These are phyloP conservation scores for Ameiurus melas DNA, from an alignment of 2,113 vertebrate genomes.

Conservation along the genomic window DNA sequence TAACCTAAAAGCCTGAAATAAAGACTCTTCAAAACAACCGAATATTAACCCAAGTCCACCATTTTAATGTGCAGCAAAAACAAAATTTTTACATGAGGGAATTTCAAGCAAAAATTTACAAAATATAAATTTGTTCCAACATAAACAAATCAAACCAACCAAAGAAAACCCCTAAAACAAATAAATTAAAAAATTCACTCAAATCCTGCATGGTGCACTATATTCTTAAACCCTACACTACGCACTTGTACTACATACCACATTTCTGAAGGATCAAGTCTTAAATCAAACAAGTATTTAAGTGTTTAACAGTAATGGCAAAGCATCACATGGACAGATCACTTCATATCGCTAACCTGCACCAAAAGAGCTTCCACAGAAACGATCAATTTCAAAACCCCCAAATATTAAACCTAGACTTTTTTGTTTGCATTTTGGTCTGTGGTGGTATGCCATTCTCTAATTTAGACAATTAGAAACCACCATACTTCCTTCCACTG, in stretches of 20 bases:
- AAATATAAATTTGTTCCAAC: not conserved
- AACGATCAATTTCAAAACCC: not conserved
- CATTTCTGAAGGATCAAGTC: not conserved
- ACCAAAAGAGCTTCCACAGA: not conserved
- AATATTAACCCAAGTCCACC: not conserved
- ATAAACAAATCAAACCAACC: not conserved
- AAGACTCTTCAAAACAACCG: not conserved
- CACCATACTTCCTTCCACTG: not conserved
- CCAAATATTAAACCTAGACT: not conserved
- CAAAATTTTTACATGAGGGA: not conserved
- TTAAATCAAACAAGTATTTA: not conserved
- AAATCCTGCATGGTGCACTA: not conserved
- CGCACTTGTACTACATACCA: not conserved
- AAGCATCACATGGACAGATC: not conserved
- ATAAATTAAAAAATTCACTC: no score
- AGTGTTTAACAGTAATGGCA: not conserved
- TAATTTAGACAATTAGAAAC: not conserved
- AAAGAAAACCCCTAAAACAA: not conserved
- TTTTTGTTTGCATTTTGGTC: not conserved
- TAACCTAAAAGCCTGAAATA: not conserved
- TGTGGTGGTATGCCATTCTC: not conserved
- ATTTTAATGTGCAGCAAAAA: slow-evolving; percentile 10
- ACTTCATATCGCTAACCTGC: not conserved
- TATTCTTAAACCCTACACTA: not conserved
- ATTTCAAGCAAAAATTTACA: slow-evolving; percentile 10